Evolutionary conservation across 2,113 vertebrate species (phyloP).

Genomic region (Theristicus caerulescens): DNA sequence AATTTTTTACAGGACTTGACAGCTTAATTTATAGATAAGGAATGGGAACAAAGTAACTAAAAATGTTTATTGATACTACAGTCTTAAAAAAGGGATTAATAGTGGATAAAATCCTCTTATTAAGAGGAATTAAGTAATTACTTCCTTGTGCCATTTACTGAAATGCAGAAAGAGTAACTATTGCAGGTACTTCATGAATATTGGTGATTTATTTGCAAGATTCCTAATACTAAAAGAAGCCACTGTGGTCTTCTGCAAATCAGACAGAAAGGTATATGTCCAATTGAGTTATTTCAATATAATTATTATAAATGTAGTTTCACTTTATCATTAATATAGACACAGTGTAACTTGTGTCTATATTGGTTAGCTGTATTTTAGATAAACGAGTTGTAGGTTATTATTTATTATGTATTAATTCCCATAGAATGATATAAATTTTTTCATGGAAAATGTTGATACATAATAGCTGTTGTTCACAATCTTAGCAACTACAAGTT

Average conservation of each 20-base stretch:
- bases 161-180: neutral
- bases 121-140: neutral
- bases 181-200: neutral
- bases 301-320: neutral
- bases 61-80: neutral
- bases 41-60: neutral
- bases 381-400: neutral
- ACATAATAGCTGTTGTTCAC: neutral
- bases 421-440: neutral
- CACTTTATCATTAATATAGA: neutral
- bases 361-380: neutral
- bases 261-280: neutral
- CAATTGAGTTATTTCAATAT: neutral
- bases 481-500: neutral
- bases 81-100: neutral
- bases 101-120: neutral
- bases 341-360: neutral
- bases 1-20: neutral
- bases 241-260: neutral
- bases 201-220: neutral
- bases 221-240: neutral
- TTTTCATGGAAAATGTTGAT: neutral
- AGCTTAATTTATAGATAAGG: neutral
- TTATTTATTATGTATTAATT: neutral
- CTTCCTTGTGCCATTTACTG: neutral